Conservation (phyloP, 1,140 invertebrate genomes). For the Diorhabda carinulata region DNA sequence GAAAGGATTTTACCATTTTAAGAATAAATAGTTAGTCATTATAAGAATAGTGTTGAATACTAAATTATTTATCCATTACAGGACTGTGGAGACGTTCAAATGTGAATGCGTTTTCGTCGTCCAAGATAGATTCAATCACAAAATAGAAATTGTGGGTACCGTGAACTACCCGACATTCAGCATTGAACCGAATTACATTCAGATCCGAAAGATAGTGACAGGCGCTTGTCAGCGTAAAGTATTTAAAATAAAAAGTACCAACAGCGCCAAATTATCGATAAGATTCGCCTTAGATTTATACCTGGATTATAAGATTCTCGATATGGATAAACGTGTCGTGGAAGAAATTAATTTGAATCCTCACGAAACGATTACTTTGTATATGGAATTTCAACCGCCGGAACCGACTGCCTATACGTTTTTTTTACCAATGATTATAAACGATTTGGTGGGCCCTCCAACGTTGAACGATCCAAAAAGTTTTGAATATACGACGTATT, state of each 20-base stretch:
- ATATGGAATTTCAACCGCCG: constrained; percentile 28
- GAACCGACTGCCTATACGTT: constrained; percentile 30
- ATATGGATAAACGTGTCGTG: constrained; percentile 1
- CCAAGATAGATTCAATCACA: constrained; percentile 20
- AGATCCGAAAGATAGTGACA: constrained; percentile 27
- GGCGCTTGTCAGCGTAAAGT: constrained; percentile 16
- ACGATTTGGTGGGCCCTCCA: constrained; percentile 22
- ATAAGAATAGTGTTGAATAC: no score
- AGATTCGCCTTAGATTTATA: constrained; percentile 22
- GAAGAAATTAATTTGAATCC: constrained; percentile 12
- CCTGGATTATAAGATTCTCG: constrained; percentile 24
- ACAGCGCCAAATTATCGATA: constrained; percentile 7
- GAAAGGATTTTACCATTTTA: no score
- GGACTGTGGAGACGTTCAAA: constrained; percentile 14
- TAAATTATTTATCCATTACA: constrained; percentile 18
- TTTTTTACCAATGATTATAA: constrained; percentile 28
- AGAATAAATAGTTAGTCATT: no score
- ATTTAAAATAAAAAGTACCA: constrained; percentile 26
- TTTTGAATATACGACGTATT: constrained; percentile 6
- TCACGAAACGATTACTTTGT: constrained; percentile 19
- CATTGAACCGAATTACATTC: constrained; percentile 27
- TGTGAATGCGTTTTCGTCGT: constrained; percentile 15
- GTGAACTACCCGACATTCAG: constrained; percentile 23
- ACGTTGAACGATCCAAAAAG: constrained; percentile 15
- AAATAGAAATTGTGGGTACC: constrained; percentile 23